Percentiles rank a stretch among this genome's conserved stretches.
phyloP scores from a whole-genome alignment of 2,888 invertebrate species.

The Lypha dubia region DNA sequence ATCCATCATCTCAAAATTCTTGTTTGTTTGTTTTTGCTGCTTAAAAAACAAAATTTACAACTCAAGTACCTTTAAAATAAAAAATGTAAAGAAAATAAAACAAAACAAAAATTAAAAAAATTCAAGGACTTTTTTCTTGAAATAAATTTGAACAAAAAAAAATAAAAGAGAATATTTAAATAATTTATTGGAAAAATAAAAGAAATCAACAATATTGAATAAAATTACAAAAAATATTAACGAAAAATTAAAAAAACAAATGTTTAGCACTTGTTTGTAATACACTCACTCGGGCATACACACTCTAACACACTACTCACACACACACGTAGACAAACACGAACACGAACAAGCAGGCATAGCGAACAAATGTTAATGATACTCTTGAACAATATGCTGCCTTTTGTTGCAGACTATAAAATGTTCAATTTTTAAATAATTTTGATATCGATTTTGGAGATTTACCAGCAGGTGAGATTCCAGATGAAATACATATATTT shows the following conservation, averaged over 20 bases:
- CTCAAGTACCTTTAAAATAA: constrained; percentile 64
- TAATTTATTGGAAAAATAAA: constrained; percentile 32
- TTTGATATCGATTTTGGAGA: background rate
- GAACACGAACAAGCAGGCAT: background rate
- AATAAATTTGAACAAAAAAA: constrained; percentile 17
- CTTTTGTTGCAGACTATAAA: too few relatives aligned
- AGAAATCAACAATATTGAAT: constrained; percentile 32
- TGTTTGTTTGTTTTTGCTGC: constrained; percentile 14
- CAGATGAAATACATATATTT: background rate
- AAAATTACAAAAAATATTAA: background rate
- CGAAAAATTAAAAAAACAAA: constrained; percentile 29
- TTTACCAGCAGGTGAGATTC: background rate
- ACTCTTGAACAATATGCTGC: background rate
- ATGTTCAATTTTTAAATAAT: background rate
- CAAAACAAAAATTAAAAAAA: too few relatives aligned
- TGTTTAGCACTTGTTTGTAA: constrained; percentile 55
- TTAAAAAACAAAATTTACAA: constrained; percentile 43
- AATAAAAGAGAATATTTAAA: too few relatives aligned
- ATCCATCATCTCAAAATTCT: background rate
- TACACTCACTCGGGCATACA: too few relatives aligned
- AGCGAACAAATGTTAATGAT: background rate
- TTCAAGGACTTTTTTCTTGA: constrained; percentile 40
- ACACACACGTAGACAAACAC: background rate
- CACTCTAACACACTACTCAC: too few relatives aligned
- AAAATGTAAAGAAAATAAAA: constrained; percentile 26